Percentiles rank a stretch among this genome's conserved stretches.
phyloP scores from a whole-genome alignment of 2,113 vertebrate genomes.

The Notothenia coriiceps region DNA sequence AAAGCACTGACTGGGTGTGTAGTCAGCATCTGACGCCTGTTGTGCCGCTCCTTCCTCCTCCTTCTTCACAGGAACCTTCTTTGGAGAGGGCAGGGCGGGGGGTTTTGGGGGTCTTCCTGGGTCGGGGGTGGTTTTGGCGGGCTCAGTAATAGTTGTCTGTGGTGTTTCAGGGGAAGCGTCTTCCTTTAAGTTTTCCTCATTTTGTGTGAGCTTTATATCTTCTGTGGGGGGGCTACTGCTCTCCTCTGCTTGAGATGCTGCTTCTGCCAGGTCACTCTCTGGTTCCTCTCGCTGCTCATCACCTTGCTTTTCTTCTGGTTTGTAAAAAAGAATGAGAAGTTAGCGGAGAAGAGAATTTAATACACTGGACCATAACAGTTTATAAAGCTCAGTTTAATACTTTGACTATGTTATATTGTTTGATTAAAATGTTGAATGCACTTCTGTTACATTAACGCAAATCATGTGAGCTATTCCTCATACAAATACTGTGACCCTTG shows the following conservation, averaged over 20 bases:
- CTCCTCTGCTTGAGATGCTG: slow-evolving; percentile 49
- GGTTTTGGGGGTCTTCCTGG: slow-evolving; percentile 48
- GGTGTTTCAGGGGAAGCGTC: slow-evolving; percentile 33
- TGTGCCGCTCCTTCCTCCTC: slow-evolving; percentile 56
- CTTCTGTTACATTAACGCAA: neutral
- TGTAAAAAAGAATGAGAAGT: neutral
- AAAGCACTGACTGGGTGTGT: slow-evolving; percentile 77
- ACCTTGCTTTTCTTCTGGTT: slow-evolving; percentile 62
- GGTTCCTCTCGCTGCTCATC: slow-evolving; percentile 48
- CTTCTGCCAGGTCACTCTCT: slow-evolving; percentile 49
- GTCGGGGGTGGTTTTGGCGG: slow-evolving; percentile 22
- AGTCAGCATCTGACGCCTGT: slow-evolving; percentile 73
- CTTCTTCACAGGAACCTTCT: slow-evolving; percentile 45
- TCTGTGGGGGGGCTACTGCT: slow-evolving; percentile 11
- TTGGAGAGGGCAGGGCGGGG: slow-evolving; percentile 20
- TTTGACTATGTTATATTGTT: neutral
- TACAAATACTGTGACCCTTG: too few species aligned
- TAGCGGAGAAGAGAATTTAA: too few species aligned
- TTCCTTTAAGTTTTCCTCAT: slow-evolving; percentile 35
- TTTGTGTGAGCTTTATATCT: slow-evolving; percentile 27
- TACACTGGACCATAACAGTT: too few species aligned
- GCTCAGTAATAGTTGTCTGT: slow-evolving; percentile 15
- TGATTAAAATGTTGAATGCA: neutral
- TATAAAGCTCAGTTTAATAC: neutral
- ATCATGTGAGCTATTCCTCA: too few species aligned